Base-by-base conservation (phyloP, 2,113 vertebrate genomes). In the Halcyon senegalensis region DNA sequence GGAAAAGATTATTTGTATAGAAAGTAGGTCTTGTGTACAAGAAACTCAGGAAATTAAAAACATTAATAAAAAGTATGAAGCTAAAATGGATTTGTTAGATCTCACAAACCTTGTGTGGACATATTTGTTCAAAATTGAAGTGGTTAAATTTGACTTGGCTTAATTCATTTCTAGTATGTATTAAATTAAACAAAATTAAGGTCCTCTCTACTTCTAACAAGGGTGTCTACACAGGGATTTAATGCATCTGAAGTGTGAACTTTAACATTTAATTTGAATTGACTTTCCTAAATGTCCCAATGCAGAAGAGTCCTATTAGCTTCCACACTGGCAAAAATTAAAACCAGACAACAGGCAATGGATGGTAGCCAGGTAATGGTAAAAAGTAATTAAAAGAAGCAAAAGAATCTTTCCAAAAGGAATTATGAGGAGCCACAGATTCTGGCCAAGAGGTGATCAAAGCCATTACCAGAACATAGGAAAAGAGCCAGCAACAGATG, bases 311-410 rank as follows among this genome's bases (percentile, higher is more conserved):
- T 58, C 23, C 79, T 94, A 91, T 90, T 94, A 90, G 76, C 46
- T 93, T 94, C 70, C 43, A 89, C 51, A 78, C 73, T 84, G 75
- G 90, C 90, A 94, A 93, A 96, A 97, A 95, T 92, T 95, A 87
- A 92, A 94, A 92, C 62, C 81, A 94, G 88, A 89, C 84, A 96
- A 94, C 80, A 72, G 56, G 37, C 76, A 87, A 75, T 86, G 96
- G 93, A 96, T 91, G 53, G 15, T 64, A 86, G 91, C 91, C 90
- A 96, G 75, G 44, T 88, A 91, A 64, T 88, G 75, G 89, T 82
- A 93, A 96, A 96, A 96, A 93, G 89, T 96, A 96, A 96, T 97
- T 93, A 97, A 95, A 96, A 74, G 70, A 90, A 95, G 84, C 89
- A 62, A 96, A 96, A 96, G 73, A 89, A 86, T 90, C 80, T 93